Evolutionary conservation across 2,797 vertebrate genomes (phyloP).

Genomic region (Pristis pectinata): DNA sequence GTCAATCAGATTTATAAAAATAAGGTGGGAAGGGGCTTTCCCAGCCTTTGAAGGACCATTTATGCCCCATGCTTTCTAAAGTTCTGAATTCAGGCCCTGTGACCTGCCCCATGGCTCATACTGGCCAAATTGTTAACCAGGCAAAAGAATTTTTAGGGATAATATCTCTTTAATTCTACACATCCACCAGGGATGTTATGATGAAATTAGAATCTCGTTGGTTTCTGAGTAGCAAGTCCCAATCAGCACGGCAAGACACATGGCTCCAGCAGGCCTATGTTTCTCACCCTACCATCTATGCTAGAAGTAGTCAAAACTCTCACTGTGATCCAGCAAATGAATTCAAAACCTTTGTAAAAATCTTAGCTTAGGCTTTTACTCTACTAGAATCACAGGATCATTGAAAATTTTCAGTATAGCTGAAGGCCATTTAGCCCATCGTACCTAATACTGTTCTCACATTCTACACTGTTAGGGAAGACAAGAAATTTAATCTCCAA

Average conservation of each 20-base stretch:
- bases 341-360: background rate
- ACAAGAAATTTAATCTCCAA: background rate
- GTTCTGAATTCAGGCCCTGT: background rate
- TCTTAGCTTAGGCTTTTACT: background rate
- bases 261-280: background rate
- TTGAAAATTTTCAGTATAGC: too few species aligned
- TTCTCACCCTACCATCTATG: background rate
- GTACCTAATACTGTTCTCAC: background rate
- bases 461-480: background rate
- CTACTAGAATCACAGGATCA: background rate
- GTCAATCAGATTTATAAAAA: too few species aligned
- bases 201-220: background rate
- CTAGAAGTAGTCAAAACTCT: background rate
- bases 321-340: background rate
- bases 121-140: background rate
- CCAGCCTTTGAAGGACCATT: too few species aligned
- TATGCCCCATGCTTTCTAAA: background rate
- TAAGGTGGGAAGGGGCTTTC: too few species aligned
- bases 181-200: background rate
- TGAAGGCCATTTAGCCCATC: too few species aligned
- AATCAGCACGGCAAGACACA: background rate
- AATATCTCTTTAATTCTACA: background rate
- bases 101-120: background rate
- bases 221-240: background rate
- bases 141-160: background rate